Base-by-base conservation (phyloP, 2,888 invertebrate genomes). In the Xanthorhoe spadicearia region DNA sequence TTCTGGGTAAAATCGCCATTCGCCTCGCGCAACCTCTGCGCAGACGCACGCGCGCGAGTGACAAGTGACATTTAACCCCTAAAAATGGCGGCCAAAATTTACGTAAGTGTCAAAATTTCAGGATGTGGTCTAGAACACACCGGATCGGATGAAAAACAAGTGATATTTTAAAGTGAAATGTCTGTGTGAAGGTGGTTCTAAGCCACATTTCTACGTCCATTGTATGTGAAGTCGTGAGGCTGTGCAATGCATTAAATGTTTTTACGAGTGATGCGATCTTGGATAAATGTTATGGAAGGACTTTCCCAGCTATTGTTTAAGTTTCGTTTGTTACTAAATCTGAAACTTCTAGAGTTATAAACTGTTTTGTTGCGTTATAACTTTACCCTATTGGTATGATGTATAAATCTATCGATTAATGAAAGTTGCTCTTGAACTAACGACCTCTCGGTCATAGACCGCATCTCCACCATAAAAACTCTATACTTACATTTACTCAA, bases 31-130 rank as follows among this genome's bases (percentile, higher is more conserved):
- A 79, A 79, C 75, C 76, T 77, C 81, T 83, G 89, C 91, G 91
- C 90, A 86, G 83, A 87, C 82, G 87, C 84, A 79, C 82, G 85
- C 80, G 77, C 91, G 90, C 89, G 90, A 87, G 89, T 89, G 89
- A 88, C 77, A 82, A 83, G 85, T 88, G 85, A 86, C 83, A 88
- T 88, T 82, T 85, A 84, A 83, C 83, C 81, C 79, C 75, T 83
- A 90, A 86, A 79, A 78, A 92, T 92, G 92, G 88, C 91, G 86
- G 87, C 90, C 83, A 91, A 90, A 90, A 82, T 92, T 86, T 92
- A 92, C 89, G 92, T 92, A 92, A 92, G 92, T 92, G 92, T 88
- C 88, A 89, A 86, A 83, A 75, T 66, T 71, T 86, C 81, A 85
- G 87, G 83, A 85, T 89, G 89, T 89, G 90, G 90, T 90, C 84